Conservation (phyloP, 2,113 vertebrate genomes). For the Terrapene triunguis region DNA sequence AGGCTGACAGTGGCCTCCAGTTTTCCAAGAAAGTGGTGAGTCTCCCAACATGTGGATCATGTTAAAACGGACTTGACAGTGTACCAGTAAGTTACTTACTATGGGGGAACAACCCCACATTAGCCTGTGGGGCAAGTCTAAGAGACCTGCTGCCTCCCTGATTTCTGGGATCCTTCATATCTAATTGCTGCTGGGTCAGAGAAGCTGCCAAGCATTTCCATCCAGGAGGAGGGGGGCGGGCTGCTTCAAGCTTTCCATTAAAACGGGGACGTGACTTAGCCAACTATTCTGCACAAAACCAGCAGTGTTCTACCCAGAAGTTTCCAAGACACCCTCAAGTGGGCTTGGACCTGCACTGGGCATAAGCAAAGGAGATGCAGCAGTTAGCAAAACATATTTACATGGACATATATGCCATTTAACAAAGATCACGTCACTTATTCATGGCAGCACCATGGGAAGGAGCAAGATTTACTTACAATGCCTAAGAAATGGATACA, state of each 20-base stretch:
- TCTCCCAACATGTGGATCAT: neutral
- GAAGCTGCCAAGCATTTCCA: neutral
- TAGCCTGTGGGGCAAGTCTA: neutral
- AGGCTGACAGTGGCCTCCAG: neutral
- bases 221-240: neutral
- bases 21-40: neutral
- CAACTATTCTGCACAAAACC: neutral
- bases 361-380: neutral
- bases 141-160: neutral
- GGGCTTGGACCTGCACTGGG: rapidly evolving
- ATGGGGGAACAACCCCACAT: neutral
- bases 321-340: neutral
- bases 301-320: neutral
- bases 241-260: neutral
- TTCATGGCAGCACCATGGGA: neutral
- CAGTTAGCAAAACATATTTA: neutral
- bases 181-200: neutral
- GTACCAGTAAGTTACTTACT: neutral
- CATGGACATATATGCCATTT: neutral
- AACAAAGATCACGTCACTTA: neutral
- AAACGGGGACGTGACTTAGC: neutral
- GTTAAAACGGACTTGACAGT: rapidly evolving
- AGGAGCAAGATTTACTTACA: neutral
- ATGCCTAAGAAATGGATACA: neutral
- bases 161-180: constrained; percentile 24